Percentiles rank a stretch among this genome's conserved stretches.
Conservation (phyloP, 1,140 invertebrate species). For the Heliothis subflexa region DNA sequence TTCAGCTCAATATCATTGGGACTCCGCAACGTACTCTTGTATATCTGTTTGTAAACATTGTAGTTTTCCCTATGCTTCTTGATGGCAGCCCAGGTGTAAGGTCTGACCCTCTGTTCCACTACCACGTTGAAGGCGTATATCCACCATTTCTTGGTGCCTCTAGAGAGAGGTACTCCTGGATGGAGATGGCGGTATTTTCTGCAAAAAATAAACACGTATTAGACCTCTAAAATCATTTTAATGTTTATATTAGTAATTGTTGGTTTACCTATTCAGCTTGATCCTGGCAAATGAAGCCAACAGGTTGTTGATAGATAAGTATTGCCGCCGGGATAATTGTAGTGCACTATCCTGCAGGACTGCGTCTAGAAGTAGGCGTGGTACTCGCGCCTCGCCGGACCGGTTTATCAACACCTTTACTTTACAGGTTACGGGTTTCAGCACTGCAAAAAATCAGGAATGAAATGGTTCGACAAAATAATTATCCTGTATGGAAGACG, state of each 20-base stretch:
- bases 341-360: slow-evolving; percentile 92
- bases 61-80: slow-evolving; percentile 90
- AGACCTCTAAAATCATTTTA: neutral
- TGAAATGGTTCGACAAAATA: neutral
- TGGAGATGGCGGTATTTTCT: slow-evolving; percentile 87
- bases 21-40: slow-evolving; percentile 90
- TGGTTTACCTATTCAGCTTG: slow-evolving; percentile 88
- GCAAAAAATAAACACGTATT: slow-evolving; percentile 47
- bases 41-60: slow-evolving; percentile 90
- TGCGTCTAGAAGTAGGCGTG: slow-evolving; percentile 91
- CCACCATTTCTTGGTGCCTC: slow-evolving; percentile 90
- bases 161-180: slow-evolving; percentile 82
- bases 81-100: slow-evolving; percentile 91
- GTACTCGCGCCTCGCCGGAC: slow-evolving; percentile 90
- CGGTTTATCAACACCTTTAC: slow-evolving; percentile 93
- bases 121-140: slow-evolving; percentile 91
- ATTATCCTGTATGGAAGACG: too few species aligned
- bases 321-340: slow-evolving; percentile 91
- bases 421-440: slow-evolving; percentile 92
- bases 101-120: slow-evolving; percentile 90
- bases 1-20: slow-evolving; percentile 91
- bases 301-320: slow-evolving; percentile 89
- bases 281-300: slow-evolving; percentile 90
- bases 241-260: neutral
- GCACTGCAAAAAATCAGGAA: slow-evolving; percentile 81